Evolutionary conservation across 2,113 vertebrate species (phyloP).

Genomic region (Nettapus auritus): DNA sequence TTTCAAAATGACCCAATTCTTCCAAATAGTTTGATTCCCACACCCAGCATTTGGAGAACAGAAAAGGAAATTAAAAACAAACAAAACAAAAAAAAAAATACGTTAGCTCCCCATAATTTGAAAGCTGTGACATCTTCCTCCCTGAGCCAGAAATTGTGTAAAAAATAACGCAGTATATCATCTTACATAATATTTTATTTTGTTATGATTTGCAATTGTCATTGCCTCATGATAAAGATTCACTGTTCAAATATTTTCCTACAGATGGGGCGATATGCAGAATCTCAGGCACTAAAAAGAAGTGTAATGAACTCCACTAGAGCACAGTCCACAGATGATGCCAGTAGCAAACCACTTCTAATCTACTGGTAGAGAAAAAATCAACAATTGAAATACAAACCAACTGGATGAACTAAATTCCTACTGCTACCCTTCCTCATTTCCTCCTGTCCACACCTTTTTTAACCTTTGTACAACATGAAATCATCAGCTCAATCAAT

Average conservation of each 20-base stretch:
- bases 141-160: neutral
- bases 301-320: neutral
- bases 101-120: neutral
- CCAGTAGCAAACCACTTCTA: neutral
- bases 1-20: neutral
- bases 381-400: neutral
- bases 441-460: neutral
- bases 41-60: neutral
- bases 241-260: neutral
- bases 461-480: conserved; percentile 29
- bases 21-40: conserved; percentile 25
- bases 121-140: neutral
- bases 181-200: neutral
- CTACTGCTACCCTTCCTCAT: neutral
- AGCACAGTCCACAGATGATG: neutral
- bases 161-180: neutral
- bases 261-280: neutral
- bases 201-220: neutral
- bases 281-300: neutral
- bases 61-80: neutral
- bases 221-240: neutral
- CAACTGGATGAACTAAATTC: neutral
- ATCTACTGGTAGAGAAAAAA: neutral
- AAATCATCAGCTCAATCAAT: conserved; percentile 48
- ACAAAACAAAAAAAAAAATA: neutral